Conservation (phyloP, 2,888 invertebrate species). For the Julus scanicus region DNA sequence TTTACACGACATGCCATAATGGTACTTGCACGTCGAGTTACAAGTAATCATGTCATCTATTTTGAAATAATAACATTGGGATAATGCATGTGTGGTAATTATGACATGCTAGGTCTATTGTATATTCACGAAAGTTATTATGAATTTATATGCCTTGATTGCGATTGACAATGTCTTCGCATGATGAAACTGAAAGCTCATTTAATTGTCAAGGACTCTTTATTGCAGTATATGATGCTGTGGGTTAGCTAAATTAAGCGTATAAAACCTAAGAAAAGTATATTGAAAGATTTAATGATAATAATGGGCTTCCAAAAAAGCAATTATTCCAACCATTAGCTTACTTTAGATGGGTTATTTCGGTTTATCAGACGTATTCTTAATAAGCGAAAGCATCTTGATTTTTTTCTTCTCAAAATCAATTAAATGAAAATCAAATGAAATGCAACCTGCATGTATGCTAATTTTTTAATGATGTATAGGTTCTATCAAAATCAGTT, state of each 20-base stretch:
- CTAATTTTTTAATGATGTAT: too few species aligned
- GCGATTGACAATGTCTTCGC: neutral
- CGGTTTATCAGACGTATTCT: too few species aligned
- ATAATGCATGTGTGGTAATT: neutral
- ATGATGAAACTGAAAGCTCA: neutral
- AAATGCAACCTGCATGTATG: too few species aligned
- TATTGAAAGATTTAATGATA: too few species aligned
- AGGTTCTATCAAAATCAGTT: too few species aligned
- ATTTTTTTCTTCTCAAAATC: too few species aligned
- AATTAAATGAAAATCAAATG: too few species aligned
- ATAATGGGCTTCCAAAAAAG: too few species aligned
- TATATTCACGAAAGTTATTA: neutral
- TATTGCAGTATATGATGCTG: neutral
- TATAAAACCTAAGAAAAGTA: neutral
- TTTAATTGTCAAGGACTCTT: conserved; percentile 8
- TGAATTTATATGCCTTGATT: neutral
- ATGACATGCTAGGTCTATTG: neutral
- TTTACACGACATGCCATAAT: neutral
- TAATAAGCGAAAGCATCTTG: too few species aligned
- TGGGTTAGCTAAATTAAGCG: neutral
- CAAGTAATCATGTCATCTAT: too few species aligned
- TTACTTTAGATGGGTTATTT: too few species aligned
- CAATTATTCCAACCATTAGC: too few species aligned
- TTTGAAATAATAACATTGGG: neutral
- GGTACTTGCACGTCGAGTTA: neutral